These are phyloP conservation scores for Psilanteris sp. DNA, from an alignment of 1,140 invertebrate species.

Conservation along the genomic window DNA sequence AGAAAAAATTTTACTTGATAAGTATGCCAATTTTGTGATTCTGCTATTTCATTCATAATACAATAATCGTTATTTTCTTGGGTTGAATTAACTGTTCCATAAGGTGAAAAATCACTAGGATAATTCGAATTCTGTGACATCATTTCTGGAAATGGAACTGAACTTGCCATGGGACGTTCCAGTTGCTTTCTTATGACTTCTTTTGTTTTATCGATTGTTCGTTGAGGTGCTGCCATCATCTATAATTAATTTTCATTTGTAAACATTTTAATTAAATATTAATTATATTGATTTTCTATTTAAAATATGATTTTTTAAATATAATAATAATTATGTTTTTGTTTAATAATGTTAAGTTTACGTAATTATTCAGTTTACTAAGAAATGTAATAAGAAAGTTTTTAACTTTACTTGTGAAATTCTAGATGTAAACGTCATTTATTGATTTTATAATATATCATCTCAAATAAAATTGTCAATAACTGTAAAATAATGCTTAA, in stretches of 20 bases:
- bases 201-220: constrained; percentile 76
- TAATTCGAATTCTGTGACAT: constrained; percentile 62
- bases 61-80: constrained; percentile 71
- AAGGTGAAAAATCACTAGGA: constrained; percentile 65
- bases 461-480: too few relatives aligned
- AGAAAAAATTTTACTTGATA: constrained; percentile 72
- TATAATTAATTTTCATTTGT: constrained; percentile 42
- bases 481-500: too few relatives aligned
- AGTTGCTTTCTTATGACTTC: constrained; percentile 74
- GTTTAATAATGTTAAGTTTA: too few relatives aligned
- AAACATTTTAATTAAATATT: too few relatives aligned
- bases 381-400: too few relatives aligned
- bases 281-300: too few relatives aligned
- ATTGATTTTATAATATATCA: too few relatives aligned
- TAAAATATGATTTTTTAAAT: too few relatives aligned
- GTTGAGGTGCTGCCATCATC: constrained; percentile 76
- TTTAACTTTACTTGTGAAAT: too few relatives aligned
- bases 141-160: constrained; percentile 60
- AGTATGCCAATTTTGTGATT: constrained; percentile 78
- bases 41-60: constrained; percentile 70
- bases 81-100: constrained; percentile 45
- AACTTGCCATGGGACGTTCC: constrained; percentile 66
- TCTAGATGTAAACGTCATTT: too few relatives aligned
- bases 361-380: too few relatives aligned
- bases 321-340: too few relatives aligned